A percentile compares a stretch with the other conserved stretches of the same genome.
Evolutionary conservation across 2,888 invertebrate species (phyloP).

Genomic region (Callyntrura sp.): DNA sequence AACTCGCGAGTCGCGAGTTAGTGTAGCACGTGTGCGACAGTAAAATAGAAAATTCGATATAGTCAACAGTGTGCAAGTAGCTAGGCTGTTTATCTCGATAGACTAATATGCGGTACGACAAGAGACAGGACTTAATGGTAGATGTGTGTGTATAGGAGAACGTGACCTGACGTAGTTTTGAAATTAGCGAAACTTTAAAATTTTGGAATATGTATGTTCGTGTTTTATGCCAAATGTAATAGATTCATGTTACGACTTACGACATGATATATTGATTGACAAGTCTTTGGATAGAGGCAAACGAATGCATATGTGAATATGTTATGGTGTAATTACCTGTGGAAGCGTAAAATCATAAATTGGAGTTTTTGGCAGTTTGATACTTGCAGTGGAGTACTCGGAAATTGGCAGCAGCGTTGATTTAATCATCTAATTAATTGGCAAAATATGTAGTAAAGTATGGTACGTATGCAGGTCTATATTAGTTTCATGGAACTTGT

Average conservation of each 20-base stretch:
- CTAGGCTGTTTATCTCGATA: not conserved
- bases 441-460: not conserved
- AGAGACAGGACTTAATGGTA: not conserved
- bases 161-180: not conserved
- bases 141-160: not conserved
- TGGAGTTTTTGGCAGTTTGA: constrained; percentile 22
- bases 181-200: not conserved
- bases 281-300: not conserved
- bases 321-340: constrained; percentile 63
- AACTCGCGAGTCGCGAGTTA: no score
- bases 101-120: not conserved
- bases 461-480: not conserved
- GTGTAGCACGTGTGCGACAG: no score
- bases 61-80: not conserved
- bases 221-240: not conserved
- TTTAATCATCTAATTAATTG: no score
- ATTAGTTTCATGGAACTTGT: not conserved
- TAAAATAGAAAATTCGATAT: not conserved
- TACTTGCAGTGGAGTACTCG: not conserved
- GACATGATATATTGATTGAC: constrained; percentile 47
- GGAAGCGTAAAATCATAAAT: constrained; percentile 29
- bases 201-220: constrained; percentile 18
- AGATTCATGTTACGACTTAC: not conserved
- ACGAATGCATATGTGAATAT: constrained; percentile 17
- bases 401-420: no score